phyloP scores from a whole-genome alignment of 2,113 vertebrate genomes.

The Pollachius pollachius region DNA sequence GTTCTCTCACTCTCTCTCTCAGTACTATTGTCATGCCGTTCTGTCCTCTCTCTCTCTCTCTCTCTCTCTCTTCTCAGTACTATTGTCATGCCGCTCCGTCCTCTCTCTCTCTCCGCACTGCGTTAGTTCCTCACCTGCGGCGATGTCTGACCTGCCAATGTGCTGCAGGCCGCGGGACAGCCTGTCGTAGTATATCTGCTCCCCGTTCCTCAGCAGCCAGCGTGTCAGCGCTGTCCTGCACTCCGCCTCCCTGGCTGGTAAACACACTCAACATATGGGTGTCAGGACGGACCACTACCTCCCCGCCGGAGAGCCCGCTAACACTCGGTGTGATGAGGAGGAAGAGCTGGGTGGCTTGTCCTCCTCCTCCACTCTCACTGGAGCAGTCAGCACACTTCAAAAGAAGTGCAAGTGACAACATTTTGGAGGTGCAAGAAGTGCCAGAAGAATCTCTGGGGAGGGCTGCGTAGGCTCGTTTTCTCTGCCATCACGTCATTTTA shows the following conservation, averaged over 20 bases:
- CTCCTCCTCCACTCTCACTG: no score
- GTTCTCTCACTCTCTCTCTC: neutral
- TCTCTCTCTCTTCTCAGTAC: neutral
- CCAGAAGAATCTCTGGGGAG: no score
- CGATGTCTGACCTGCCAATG: constrained; percentile 70
- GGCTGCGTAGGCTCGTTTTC: no score
- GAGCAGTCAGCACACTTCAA: no score
- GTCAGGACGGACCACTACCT: constrained; percentile 23
- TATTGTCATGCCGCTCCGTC: neutral
- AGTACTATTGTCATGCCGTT: no score
- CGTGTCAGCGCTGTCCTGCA: constrained; percentile 59
- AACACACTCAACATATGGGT: constrained; percentile 40
- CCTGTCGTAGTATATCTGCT: constrained; percentile 69
- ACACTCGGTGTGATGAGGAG: constrained; percentile 18
- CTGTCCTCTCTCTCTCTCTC: neutral
- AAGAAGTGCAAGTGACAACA: no score
- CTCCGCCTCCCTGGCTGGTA: constrained; percentile 43
- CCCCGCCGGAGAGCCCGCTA: constrained; percentile 11
- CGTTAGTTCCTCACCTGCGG: constrained; percentile 60
- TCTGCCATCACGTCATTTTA: no score
- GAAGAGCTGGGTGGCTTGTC: neutral
- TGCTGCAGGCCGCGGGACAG: constrained; percentile 65
- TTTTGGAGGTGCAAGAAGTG: no score
- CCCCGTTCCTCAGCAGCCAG: constrained; percentile 60
- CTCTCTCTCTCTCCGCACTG: no score